Conservation (phyloP, 1,140 invertebrate species). For the Popillia japonica region DNA sequence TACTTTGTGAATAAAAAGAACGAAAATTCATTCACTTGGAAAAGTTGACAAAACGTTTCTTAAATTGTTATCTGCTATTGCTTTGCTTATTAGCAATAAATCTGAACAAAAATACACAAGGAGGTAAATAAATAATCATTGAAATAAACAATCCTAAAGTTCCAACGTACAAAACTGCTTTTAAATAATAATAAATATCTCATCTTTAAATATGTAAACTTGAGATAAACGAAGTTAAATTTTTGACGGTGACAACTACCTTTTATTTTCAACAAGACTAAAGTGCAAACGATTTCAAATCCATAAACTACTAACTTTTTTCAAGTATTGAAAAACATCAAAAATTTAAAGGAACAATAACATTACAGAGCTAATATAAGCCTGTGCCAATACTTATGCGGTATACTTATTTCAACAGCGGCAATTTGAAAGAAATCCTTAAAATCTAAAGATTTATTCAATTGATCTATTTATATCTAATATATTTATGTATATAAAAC, state of each 20-base stretch:
- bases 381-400: constrained; percentile 13
- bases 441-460: background rate
- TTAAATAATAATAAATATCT: background rate
- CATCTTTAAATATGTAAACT: background rate
- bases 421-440: background rate
- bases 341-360: constrained; percentile 23
- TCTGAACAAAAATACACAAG: too few relatives aligned
- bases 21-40: too few relatives aligned
- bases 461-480: background rate
- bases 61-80: too few relatives aligned
- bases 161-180: background rate
- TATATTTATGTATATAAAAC: background rate
- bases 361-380: background rate
- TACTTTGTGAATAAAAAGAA: too few relatives aligned
- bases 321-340: background rate
- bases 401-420: constrained; percentile 12
- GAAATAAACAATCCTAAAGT: background rate
- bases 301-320: background rate
- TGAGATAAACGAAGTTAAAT: background rate
- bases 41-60: too few relatives aligned
- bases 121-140: background rate
- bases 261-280: background rate
- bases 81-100: too few relatives aligned
- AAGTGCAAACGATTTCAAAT: constrained; percentile 21
- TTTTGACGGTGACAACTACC: background rate